Evolutionary conservation across 1,140 invertebrate species (phyloP).

Genomic region (Mylabris phalerata): DNA sequence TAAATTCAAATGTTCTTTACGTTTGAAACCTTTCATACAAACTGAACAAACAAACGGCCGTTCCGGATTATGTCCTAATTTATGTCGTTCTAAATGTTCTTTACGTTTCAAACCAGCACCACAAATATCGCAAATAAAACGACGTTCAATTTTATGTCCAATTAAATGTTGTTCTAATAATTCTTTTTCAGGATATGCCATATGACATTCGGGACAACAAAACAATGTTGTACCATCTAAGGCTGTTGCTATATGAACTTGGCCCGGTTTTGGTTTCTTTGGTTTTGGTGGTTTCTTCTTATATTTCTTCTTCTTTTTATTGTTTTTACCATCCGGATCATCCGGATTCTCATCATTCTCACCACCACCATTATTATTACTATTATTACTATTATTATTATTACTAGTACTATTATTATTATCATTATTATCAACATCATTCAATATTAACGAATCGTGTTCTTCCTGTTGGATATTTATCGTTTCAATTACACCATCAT

Average conservation of each 20-base stretch:
- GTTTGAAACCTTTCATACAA: conserved; percentile 72
- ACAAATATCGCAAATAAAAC: conserved; percentile 55
- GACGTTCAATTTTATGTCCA: conserved; percentile 68
- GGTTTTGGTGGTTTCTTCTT: conserved; percentile 72
- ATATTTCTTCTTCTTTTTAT: conserved; percentile 69
- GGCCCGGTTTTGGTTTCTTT: conserved; percentile 55
- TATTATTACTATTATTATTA: no score
- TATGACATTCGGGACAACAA: conserved; percentile 72
- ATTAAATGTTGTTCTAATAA: conserved; percentile 66
- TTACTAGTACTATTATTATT: no score
- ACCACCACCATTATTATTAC: not conserved
- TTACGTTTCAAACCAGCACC: conserved; percentile 68
- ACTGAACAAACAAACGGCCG: conserved; percentile 68
- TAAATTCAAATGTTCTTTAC: conserved; percentile 71
- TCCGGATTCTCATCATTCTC: conserved; percentile 28
- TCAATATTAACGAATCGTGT: conserved; percentile 5
- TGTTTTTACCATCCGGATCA: conserved; percentile 42
- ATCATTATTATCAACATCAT: conserved; percentile 1
- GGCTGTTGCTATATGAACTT: conserved; percentile 64
- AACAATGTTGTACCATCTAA: conserved; percentile 64
- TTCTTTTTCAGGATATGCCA: conserved; percentile 71
- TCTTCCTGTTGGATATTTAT: conserved; percentile 10
- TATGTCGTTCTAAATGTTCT: conserved; percentile 72
- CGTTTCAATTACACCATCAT: conserved; percentile 36
- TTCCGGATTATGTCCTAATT: conserved; percentile 70